Conservation (phyloP, 2,113 vertebrate genomes). For the Pantherophis guttatus region DNA sequence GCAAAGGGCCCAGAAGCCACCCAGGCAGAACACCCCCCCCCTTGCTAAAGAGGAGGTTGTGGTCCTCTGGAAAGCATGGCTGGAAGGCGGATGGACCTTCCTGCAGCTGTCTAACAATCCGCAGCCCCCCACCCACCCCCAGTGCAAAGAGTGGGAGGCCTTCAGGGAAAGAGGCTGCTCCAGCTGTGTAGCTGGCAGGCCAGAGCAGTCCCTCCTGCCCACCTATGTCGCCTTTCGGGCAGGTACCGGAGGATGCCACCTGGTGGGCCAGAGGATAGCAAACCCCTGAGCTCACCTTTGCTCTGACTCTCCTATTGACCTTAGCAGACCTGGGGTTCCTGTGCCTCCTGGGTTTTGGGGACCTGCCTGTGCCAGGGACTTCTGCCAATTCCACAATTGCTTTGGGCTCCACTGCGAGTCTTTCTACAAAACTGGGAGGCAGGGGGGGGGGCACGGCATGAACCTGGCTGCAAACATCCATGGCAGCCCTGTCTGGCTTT, state of each 20-base stretch:
- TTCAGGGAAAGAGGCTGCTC: background rate
- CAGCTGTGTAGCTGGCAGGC: no score
- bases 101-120: background rate
- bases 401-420: background rate
- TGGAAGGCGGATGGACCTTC: background rate
- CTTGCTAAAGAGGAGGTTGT: background rate
- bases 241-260: background rate
- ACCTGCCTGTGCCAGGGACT: background rate
- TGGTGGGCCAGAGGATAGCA: background rate
- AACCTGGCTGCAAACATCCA: background rate
- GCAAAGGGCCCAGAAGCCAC: background rate
- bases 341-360: background rate
- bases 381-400: background rate
- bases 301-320: background rate
- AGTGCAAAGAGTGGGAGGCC: background rate
- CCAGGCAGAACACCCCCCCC: background rate
- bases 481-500: background rate
- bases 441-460: background rate
- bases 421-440: fast-evolving
- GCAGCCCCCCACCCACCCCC: no score
- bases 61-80: background rate
- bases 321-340: background rate
- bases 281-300: background rate
- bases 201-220: background rate
- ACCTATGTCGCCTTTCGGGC: background rate